Base-by-base conservation (phyloP, 2,888 invertebrate species). In the Notodonta dromedarius region DNA sequence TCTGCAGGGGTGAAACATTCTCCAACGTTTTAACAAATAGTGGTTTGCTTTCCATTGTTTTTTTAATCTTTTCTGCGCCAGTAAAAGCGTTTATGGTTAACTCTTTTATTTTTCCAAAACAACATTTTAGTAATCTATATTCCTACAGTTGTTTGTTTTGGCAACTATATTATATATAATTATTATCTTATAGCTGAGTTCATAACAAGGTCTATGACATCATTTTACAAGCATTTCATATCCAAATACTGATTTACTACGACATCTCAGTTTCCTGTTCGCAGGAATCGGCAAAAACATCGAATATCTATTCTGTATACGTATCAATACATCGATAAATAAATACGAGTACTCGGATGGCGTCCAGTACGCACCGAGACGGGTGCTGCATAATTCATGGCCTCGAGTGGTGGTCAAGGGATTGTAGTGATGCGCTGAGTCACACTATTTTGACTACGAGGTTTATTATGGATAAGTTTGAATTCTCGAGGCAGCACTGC, bases 271-370 rank as follows among this genome's bases (percentile, higher is more conserved):
- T 71, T 71, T 63, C 66, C 69, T 66, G 66, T 71, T 67, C 42
- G 59, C 67, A 57, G 67, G 66, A 69, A 77, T 77, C 67, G 68
- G 50, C 65, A 69, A 71, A 72, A 74, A 70, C 67, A 74, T 73
- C 69, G 65, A 64, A 76, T 78, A 69, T 64, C 66, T 70, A 78
- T 78, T 78, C 77, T 56, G 63, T 77, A 76, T 76, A 73, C 78
- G 73, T 73, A 69, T 71, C 71, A 63, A 70, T 71, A 65, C 69
- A 70, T 68, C 68, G 75, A 75, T 72, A 71, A 77, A 77, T 78
- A 79, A 75, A 76, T 74, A 76, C 68, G 67, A 69, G 70, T 65
- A 69, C 67, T 70, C 58, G 70, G 62, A 70, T 73, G 66, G 65
- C 67, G 74, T 62, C 70, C 70, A 69, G 70, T 68, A 62, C 24